These are phyloP conservation scores for Microcebus lehilahytsara DNA, from an alignment of 2,113 vertebrate species.

Conservation along the genomic window DNA sequence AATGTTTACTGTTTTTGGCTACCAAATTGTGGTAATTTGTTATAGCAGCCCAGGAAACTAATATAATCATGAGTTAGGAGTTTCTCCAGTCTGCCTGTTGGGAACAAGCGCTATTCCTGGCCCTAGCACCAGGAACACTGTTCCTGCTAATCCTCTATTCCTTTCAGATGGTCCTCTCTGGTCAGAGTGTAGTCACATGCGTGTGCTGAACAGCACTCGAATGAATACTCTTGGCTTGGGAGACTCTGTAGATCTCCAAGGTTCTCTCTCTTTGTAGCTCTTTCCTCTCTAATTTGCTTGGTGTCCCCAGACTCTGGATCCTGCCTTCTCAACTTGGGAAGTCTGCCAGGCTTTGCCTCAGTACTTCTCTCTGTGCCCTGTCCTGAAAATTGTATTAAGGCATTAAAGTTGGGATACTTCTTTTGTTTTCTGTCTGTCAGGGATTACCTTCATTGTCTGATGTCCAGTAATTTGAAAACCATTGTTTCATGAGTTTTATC, in stretches of 20 bases:
- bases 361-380: background rate
- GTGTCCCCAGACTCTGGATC: background rate
- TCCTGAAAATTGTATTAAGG: background rate
- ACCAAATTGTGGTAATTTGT: background rate
- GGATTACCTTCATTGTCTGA: background rate
- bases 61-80: background rate
- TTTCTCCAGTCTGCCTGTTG: background rate
- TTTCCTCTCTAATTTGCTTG: background rate
- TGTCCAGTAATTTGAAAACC: background rate
- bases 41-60: background rate
- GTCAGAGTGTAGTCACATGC: background rate
- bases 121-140: background rate
- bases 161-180: background rate
- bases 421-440: background rate
- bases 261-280: background rate
- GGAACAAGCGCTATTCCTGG: background rate
- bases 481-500: background rate
- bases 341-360: background rate
- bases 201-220: background rate
- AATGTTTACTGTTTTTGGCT: background rate
- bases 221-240: background rate
- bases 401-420: background rate
- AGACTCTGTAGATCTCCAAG: background rate
- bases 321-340: background rate
- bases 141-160: background rate